phyloP scores from a whole-genome alignment of 2,113 vertebrate species.

The Spermophilus dauricus region DNA sequence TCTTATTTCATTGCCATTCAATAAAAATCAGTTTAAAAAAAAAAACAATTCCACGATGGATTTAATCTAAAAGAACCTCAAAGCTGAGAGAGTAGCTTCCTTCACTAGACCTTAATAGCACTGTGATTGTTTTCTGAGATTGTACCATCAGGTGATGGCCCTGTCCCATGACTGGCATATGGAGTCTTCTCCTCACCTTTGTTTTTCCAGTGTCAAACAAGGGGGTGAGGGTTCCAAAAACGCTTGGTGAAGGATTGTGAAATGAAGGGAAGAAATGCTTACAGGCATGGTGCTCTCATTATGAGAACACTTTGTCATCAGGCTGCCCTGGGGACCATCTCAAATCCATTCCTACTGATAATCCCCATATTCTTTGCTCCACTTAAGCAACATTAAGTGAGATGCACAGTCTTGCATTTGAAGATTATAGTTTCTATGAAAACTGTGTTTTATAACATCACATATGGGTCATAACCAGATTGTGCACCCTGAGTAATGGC shows the following conservation, averaged over 20 bases:
- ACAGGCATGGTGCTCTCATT: accelerated
- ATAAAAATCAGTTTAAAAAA: neutral
- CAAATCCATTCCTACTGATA: neutral
- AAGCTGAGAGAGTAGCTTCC: neutral
- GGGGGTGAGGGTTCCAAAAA: neutral
- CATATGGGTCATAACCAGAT: neutral
- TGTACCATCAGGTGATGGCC: accelerated
- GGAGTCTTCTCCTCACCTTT: neutral
- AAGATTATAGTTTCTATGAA: neutral
- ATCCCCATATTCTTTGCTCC: neutral
- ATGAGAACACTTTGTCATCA: neutral
- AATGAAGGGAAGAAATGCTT: neutral
- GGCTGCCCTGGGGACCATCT: too few species aligned
- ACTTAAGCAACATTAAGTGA: too few species aligned
- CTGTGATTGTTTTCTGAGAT: neutral
- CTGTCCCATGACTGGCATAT: neutral
- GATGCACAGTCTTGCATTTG: too few species aligned
- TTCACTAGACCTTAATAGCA: too few species aligned
- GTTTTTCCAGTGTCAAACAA: neutral
- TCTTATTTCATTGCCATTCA: neutral
- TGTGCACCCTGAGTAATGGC: neutral
- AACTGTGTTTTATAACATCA: neutral
- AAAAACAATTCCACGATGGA: neutral
- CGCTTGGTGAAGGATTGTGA: too few species aligned
- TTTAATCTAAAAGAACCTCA: neutral